Evolutionary conservation across 2,888 invertebrate species (phyloP).

Genomic region (Mesochorus sp.): DNA sequence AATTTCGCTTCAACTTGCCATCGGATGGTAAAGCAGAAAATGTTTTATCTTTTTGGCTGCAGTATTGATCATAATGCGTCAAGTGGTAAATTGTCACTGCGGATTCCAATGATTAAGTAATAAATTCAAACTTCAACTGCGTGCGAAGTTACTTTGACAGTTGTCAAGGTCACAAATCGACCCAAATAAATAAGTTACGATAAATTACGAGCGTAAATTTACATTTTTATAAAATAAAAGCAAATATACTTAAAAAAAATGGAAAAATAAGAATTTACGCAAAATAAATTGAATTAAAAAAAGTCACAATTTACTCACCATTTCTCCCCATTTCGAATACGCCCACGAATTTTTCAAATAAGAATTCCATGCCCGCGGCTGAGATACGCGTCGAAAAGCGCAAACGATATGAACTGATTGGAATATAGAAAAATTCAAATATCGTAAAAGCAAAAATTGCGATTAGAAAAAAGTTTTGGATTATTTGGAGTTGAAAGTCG

Average conservation of each 20-base stretch:
- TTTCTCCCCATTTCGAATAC: too few species aligned
- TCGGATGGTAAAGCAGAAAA: not conserved
- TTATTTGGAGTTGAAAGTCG: conserved; percentile 16
- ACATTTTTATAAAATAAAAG: too few species aligned
- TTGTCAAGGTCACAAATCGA: conserved; percentile 7
- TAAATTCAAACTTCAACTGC: not conserved
- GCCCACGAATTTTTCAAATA: too few species aligned
- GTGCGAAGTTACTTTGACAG: conserved; percentile 31
- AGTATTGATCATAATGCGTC: conserved; percentile 58
- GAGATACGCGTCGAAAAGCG: not conserved
- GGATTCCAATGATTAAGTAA: conserved; percentile 47
- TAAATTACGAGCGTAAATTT: too few species aligned
- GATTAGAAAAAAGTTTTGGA: not conserved
- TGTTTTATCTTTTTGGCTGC: conserved; percentile 6
- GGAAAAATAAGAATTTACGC: not conserved
- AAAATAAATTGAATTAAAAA: too few species aligned
- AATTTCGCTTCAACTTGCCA: not conserved
- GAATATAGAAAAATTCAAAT: too few species aligned
- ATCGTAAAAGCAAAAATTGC: conserved; percentile 46
- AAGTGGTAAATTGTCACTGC: conserved; percentile 42
- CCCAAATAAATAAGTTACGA: too few species aligned
- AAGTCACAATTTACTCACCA: too few species aligned
- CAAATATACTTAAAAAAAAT: too few species aligned
- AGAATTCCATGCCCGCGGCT: not conserved
- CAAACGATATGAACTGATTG: not conserved